Evolutionary conservation across 2,113 vertebrate species (phyloP).

Genomic region (Psilopsiagon aymara): DNA sequence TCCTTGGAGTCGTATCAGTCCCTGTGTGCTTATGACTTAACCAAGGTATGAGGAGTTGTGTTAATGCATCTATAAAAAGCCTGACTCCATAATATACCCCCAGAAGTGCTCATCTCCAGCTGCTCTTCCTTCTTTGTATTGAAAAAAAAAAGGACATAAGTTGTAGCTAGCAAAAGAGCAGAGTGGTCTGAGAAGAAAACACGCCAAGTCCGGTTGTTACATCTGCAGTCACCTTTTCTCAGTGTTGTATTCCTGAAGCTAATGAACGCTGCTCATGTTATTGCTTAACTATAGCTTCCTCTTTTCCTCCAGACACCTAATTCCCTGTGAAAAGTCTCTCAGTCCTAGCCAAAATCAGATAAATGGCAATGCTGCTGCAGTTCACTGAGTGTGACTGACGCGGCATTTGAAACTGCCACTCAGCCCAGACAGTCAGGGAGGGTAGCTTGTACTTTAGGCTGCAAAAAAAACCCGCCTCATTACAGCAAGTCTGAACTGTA

Average conservation of each 20-base stretch:
- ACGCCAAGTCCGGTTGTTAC: neutral
- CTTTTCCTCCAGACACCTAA: neutral
- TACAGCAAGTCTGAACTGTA: constrained; percentile 31
- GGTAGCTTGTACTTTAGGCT: constrained; percentile 24
- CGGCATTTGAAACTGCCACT: constrained; percentile 39
- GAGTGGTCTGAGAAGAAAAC: neutral
- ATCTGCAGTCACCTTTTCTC: neutral
- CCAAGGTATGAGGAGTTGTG: neutral
- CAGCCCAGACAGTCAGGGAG: neutral
- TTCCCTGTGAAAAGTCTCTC: constrained; percentile 24
- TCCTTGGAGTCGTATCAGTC: neutral
- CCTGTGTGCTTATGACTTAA: neutral
- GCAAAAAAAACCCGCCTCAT: constrained; percentile 8
- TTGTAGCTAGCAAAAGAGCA: neutral
- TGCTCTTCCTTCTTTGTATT: neutral
- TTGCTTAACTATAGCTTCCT: neutral
- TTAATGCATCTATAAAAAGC: neutral
- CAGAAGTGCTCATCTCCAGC: neutral
- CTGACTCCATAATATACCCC: neutral
- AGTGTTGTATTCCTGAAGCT: neutral
- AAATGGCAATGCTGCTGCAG: constrained; percentile 37
- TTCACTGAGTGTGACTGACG: constrained; percentile 53
- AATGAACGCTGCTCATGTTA: neutral
- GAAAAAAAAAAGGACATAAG: neutral
- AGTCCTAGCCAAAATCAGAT: constrained; percentile 47